A percentile compares a stretch with the other conserved stretches of the same genome.
These are phyloP conservation scores for Grapholita molesta DNA, from an alignment of 1,140 invertebrate species.

Conservation along the genomic window DNA sequence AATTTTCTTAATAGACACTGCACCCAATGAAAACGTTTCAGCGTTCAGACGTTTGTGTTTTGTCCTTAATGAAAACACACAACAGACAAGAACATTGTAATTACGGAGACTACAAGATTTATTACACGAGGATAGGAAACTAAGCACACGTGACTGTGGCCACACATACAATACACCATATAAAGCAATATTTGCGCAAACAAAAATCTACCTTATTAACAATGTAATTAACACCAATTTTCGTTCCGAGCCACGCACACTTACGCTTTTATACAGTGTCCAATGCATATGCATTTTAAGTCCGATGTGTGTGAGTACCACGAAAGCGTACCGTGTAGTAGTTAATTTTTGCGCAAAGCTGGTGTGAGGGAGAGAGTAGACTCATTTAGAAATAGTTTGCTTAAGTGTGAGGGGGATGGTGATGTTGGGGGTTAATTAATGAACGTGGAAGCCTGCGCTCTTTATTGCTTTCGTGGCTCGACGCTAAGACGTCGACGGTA, in stretches of 20 bases:
- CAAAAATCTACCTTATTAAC: slow-evolving; percentile 55
- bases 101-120: slow-evolving; percentile 75
- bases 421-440: slow-evolving; percentile 76
- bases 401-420: slow-evolving; percentile 59
- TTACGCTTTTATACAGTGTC: slow-evolving; percentile 39
- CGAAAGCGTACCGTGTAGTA: slow-evolving; percentile 69
- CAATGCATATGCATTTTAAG: slow-evolving; percentile 71
- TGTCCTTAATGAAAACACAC: slow-evolving; percentile 72
- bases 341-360: slow-evolving; percentile 80
- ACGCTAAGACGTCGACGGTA: slow-evolving; percentile 74
- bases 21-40: slow-evolving; percentile 15
- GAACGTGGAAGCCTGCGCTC: slow-evolving; percentile 78
- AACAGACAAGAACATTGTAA: slow-evolving; percentile 76
- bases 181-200: slow-evolving; percentile 36
- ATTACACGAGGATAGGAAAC: slow-evolving; percentile 73
- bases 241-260: slow-evolving; percentile 30
- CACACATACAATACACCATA: slow-evolving; percentile 38
- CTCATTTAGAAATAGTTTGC: slow-evolving; percentile 74
- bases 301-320: slow-evolving; percentile 63
- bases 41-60: slow-evolving; percentile 29
- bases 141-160: slow-evolving; percentile 67
- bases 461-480: slow-evolving; percentile 78
- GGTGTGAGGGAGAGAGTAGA: slow-evolving; percentile 61
- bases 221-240: slow-evolving; percentile 59
- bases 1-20: slow-evolving; percentile 6